A percentile compares a stretch with the other conserved stretches of the same genome.
phyloP scores from a whole-genome alignment of 1,140 invertebrate genomes.

The Coptotermes formosanus region DNA sequence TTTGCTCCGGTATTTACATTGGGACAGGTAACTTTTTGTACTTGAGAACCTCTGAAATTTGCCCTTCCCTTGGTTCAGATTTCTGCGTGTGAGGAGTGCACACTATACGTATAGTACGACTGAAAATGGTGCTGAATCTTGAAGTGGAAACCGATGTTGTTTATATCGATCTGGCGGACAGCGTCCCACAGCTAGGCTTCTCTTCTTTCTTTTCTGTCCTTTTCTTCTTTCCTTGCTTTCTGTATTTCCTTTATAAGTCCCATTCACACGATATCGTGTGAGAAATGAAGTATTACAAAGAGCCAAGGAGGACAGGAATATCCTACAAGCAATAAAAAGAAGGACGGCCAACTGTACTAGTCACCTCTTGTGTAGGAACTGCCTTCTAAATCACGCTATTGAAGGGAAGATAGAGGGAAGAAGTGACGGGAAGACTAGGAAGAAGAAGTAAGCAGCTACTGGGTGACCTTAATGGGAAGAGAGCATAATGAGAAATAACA shows the following conservation, averaged over 20 bases:
- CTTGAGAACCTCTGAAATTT: neutral
- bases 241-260: neutral
- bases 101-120: neutral
- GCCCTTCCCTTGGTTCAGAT: neutral
- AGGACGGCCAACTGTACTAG: too few relatives aligned
- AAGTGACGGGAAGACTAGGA: too few relatives aligned
- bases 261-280: neutral
- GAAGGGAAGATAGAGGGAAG: too few relatives aligned
- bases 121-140: neutral
- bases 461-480: too few relatives aligned
- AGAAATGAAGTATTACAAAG: too few relatives aligned
- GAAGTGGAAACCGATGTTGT: conserved; percentile 18
- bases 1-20: too few relatives aligned
- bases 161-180: neutral
- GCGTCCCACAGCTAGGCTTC: neutral
- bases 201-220: neutral
- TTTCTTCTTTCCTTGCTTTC: neutral
- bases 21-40: neutral
- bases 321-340: too few relatives aligned
- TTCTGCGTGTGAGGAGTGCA: neutral
- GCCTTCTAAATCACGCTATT: too few relatives aligned
- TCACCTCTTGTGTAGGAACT: too few relatives aligned
- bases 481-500: too few relatives aligned
- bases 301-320: too few relatives aligned
- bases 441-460: too few relatives aligned